These are phyloP conservation scores for Xenopus tropicalis DNA, from an alignment of 2,113 vertebrate genomes.

Conservation along the genomic window DNA sequence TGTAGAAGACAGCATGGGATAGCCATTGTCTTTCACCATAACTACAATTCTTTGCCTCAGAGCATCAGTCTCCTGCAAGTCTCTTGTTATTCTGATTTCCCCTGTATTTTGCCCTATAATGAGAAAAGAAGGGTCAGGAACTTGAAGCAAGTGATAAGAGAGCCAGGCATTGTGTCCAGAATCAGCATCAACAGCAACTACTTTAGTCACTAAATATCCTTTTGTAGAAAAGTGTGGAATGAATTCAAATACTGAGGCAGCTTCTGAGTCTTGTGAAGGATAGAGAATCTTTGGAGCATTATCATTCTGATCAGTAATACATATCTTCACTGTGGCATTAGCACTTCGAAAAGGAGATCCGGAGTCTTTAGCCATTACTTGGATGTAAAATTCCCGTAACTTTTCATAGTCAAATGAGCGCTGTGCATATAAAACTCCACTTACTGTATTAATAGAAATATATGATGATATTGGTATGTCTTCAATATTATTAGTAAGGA, in stretches of 20 bases:
- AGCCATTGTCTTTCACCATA: constrained; percentile 50
- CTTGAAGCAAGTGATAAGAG: constrained; percentile 6
- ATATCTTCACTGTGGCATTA: constrained; percentile 54
- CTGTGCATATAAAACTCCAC: constrained; percentile 57
- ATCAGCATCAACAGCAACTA: constrained; percentile 51
- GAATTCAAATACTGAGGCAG: constrained; percentile 6
- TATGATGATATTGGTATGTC: constrained; percentile 51
- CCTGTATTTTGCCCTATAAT: constrained; percentile 11
- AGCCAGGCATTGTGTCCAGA: constrained; percentile 27
- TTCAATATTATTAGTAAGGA: constrained; percentile 46
- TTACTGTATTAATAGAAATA: constrained; percentile 65
- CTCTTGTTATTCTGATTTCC: constrained; percentile 16
- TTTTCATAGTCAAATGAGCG: constrained; percentile 66
- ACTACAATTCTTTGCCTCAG: constrained; percentile 37
- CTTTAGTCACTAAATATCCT: constrained; percentile 56
- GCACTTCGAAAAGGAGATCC: constrained; percentile 58
- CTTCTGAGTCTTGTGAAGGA: constrained; percentile 37
- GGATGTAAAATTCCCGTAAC: constrained; percentile 49
- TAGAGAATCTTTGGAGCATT: constrained; percentile 63
- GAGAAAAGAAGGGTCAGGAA: constrained; percentile 31
- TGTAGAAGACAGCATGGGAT: constrained; percentile 40
- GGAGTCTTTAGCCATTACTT: constrained; percentile 55
- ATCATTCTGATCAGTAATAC: constrained; percentile 62
- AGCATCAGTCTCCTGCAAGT: constrained; percentile 11
- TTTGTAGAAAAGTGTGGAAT: constrained; percentile 38